Evolutionary conservation across 2,888 invertebrate species (phyloP).

Genomic region (Cantharis lateralis): DNA sequence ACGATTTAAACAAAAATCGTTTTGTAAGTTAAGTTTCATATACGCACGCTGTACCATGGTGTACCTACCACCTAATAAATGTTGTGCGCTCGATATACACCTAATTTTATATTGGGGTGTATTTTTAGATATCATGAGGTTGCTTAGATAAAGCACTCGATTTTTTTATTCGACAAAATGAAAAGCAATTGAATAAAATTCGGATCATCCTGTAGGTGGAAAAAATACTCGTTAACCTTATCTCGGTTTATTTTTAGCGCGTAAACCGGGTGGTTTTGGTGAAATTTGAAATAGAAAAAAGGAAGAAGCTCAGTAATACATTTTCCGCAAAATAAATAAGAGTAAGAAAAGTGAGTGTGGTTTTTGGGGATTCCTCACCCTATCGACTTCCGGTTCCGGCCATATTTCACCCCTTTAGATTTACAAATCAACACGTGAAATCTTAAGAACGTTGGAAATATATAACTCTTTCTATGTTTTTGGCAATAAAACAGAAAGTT

Average conservation of each 20-base stretch:
- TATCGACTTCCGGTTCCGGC: slow-evolving; percentile 48
- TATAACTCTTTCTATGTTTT: slow-evolving; percentile 1
- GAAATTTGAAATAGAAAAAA: slow-evolving; percentile 13
- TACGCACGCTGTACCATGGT: slow-evolving; percentile 34
- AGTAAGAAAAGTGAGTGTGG: slow-evolving; percentile 22
- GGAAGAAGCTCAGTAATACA: slow-evolving; percentile 19
- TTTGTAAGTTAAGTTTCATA: slow-evolving; percentile 23
- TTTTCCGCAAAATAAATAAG: slow-evolving; percentile 31
- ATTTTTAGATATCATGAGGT: slow-evolving; percentile 29
- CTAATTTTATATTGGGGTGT: slow-evolving; percentile 31
- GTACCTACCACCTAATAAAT: slow-evolving; percentile 19
- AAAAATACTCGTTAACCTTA: background rate
- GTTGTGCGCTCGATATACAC: slow-evolving; percentile 30
- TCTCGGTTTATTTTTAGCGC: background rate
- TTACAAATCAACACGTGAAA: slow-evolving; percentile 48
- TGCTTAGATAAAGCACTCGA: background rate
- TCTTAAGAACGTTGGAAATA: slow-evolving; percentile 25
- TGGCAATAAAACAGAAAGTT: background rate
- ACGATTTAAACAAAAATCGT: slow-evolving; percentile 19
- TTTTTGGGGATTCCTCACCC: slow-evolving; percentile 30
- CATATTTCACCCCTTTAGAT: slow-evolving; percentile 49
- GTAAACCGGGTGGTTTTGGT: background rate
- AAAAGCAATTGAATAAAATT: background rate
- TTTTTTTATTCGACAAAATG: background rate
- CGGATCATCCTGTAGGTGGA: background rate